Evolutionary conservation across 2,888 invertebrate species (phyloP), one percentile per base, ranked within the genome.

Genomic region (Embidobia sp.): DNA sequence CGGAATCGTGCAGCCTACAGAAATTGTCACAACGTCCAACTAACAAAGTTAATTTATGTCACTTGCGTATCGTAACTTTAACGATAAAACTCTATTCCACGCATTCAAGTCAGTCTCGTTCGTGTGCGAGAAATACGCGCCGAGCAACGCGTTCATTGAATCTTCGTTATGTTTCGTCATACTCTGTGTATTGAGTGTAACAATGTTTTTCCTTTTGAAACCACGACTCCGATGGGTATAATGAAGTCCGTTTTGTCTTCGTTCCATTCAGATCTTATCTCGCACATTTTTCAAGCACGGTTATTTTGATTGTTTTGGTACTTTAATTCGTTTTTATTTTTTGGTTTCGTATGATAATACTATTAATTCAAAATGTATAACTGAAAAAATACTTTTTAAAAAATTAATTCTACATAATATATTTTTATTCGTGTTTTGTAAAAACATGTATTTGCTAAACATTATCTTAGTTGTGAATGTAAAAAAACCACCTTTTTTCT

Each of bases 11-110:
- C 13, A 2, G 13, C 3, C 31, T 8, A 35, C 51, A 35, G 61
- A 46, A 70, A 61, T 59, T 35, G 61, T 61, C 48, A 31, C 15
- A 31, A 49, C 42, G 70, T 40, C 59, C 33, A 69, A 59, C 59
- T 31, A 59, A 51, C 42, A 69, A 70, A 70, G 70, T 70, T 70
- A 70, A 70, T 59, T 70, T 61, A 70, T 70, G 70, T 70, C 70
- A 70, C 44, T 57, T 18, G 59, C 55, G 48, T 55, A 67, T 70
- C 49, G 70, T 35, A 51, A 70, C 44, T 59, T 44, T 2, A n/a
- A 33, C 27, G 70, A 70, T 70, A 70, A 70, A 70, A 61, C 49
- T 69, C 40, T 5, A 46, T 35, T 53, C 15, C 67, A 31, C 66
- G 55, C 67, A 48, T 57, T 51, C 35, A 27, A 29, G 66, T 55